Base-by-base conservation (phyloP, 2,888 invertebrate genomes). In the Netelia virgata region DNA sequence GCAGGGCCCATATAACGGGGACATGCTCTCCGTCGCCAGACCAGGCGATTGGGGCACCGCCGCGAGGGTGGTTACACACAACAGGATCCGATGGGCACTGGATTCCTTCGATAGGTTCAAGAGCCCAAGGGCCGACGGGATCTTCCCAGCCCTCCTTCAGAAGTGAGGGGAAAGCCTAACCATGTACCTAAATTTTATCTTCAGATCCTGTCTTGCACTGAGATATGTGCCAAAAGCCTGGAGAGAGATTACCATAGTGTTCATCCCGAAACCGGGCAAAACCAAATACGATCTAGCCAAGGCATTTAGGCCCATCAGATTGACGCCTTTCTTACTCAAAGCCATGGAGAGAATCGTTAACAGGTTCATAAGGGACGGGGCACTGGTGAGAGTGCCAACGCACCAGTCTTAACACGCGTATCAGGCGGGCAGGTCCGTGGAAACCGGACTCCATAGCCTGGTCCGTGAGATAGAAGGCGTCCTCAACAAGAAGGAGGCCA, bases 331-430 rank as follows among this genome's bases (percentile, higher is more conserved):
- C 23, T 23, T 36, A 36, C 36, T 36, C 0, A 36, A 36, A 85
- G 81, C 86, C 0, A 2, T 88, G 69, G 88, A 89, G 57, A 85
- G 86, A 78, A 80, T 89, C n/a, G 83, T 88, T 16, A 86, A 88
- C 23, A 83, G 86, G 69, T 57, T 81, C 73, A 86, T 89, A 0
- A 83, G 79, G 47, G 85, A 86, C 8, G 75, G 36, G 10, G 83
- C 85, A 0, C 59, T 87, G 23, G n/a, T 5, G 8, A n/a, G 0
- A 8, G 82, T 43, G 0, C 84, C 87, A 0, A 16, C 88, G 1
- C 76, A 88, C 8, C 41, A 0, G 3, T 55, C 81, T 0, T 87
- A 90, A 68, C 83, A 87, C 72, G 89, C 88, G 0, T 88, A 89
- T 47, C 79, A 81, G 66, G 47, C 76, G 0, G 88, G 88, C 1